A percentile compares a stretch with the other conserved stretches of the same genome.
These are phyloP conservation scores for Hemichromis elongatus DNA, from an alignment of 2,113 vertebrate species.

Conservation along the genomic window DNA sequence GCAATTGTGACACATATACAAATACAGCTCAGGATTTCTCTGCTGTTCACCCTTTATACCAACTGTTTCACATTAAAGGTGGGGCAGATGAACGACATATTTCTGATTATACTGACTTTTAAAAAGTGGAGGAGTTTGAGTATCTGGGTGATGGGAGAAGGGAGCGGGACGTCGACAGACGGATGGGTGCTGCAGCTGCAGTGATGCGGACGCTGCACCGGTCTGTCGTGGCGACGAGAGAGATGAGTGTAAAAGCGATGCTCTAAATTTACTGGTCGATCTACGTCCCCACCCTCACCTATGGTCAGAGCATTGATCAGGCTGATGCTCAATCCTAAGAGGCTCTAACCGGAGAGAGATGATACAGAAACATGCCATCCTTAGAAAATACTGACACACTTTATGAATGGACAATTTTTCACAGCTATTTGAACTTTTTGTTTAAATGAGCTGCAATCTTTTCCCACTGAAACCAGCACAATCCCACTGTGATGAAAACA, in stretches of 20 bases:
- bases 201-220: accelerated
- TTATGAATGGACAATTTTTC: too few relatives aligned
- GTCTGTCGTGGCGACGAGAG: not conserved
- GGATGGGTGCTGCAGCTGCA: not conserved
- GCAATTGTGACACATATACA: not conserved
- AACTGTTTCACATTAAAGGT: not conserved
- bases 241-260: not conserved
- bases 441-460: too few relatives aligned
- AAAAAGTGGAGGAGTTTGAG: not conserved
- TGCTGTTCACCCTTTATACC: not conserved
- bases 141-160: not conserved
- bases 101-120: not conserved
- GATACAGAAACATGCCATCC: too few relatives aligned
- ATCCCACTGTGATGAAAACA: too few relatives aligned
- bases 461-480: too few relatives aligned
- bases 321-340: too few relatives aligned
- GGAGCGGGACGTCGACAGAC: not conserved
- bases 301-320: too few relatives aligned
- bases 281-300: not conserved
- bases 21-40: not conserved
- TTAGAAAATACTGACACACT: too few relatives aligned
- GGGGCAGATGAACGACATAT: accelerated
- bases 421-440: too few relatives aligned
- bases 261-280: not conserved
- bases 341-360: too few relatives aligned